A percentile compares a stretch with the other conserved stretches of the same genome.
These are phyloP conservation scores for Acipenser oxyrinchus DNA, from an alignment of 2,797 vertebrate genomes.

Conservation along the genomic window DNA sequence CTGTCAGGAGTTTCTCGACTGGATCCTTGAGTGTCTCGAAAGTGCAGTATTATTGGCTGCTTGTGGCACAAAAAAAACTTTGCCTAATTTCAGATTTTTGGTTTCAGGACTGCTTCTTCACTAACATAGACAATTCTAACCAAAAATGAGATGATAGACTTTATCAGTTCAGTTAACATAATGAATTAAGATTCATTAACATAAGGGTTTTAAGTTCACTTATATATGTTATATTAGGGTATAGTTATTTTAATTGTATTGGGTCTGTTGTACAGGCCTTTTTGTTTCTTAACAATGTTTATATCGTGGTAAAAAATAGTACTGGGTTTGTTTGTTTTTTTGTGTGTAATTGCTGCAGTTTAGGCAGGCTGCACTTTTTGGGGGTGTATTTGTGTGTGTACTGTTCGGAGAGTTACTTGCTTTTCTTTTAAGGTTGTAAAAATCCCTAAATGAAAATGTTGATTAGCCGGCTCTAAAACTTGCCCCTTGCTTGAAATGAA, in stretches of 20 bases:
- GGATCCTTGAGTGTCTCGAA: slow-evolving; percentile 22
- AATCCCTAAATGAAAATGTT: slow-evolving; percentile 55
- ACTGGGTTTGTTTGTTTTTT: slow-evolving; percentile 58
- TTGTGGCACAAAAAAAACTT: slow-evolving; percentile 42
- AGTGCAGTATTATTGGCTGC: slow-evolving; percentile 18
- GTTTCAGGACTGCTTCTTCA: slow-evolving; percentile 69
- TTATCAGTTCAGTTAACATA: slow-evolving; percentile 74
- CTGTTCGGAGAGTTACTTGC: slow-evolving; percentile 14
- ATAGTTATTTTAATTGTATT: slow-evolving; percentile 52
- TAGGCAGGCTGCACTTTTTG: slow-evolving; percentile 63
- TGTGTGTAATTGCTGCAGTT: slow-evolving; percentile 29
- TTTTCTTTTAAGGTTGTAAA: slow-evolving; percentile 53
- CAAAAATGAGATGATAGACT: slow-evolving; percentile 66
- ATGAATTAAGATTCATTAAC: slow-evolving; percentile 71
- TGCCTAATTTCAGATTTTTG: slow-evolving; percentile 54
- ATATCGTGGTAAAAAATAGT: slow-evolving; percentile 68
- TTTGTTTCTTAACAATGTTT: slow-evolving; percentile 71
- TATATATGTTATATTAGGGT: slow-evolving; percentile 26
- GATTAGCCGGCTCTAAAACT: slow-evolving; percentile 75
- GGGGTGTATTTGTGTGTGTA: slow-evolving; percentile 31
- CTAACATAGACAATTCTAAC: slow-evolving; percentile 65
- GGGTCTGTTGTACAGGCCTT: slow-evolving; percentile 80
- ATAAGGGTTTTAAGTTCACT: slow-evolving; percentile 68
- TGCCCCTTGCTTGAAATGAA: slow-evolving; percentile 45
- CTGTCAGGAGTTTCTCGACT: slow-evolving; percentile 8